Evolutionary conservation across 2,888 invertebrate species (phyloP).

Genomic region (Dryomyza anilis): DNA sequence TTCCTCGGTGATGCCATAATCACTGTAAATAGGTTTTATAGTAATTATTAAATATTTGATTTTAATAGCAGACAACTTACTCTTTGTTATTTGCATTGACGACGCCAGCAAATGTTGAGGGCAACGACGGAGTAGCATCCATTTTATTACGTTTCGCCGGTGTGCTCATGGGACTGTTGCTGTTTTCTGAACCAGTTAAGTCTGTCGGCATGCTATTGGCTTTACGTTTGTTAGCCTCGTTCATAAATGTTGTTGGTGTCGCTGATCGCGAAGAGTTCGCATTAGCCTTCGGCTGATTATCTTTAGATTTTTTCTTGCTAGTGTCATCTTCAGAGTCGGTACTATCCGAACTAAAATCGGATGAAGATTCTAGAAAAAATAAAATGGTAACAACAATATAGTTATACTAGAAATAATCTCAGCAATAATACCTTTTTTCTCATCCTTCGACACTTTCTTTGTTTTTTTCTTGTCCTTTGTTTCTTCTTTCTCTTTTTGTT

Average conservation of each 20-base stretch:
- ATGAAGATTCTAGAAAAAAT: conserved; percentile 66
- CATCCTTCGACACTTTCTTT: conserved; percentile 69
- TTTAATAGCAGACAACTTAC: conserved; percentile 40
- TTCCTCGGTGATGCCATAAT: conserved; percentile 91
- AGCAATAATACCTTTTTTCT: conserved; percentile 65
- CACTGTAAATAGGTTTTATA: conserved; percentile 64
- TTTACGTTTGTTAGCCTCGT: conserved; percentile 55
- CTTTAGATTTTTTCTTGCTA: conserved; percentile 62
- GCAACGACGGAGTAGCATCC: conserved; percentile 53
- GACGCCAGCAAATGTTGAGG: conserved; percentile 59
- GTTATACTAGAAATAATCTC: conserved; percentile 17
- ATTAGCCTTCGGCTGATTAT: conserved; percentile 46
- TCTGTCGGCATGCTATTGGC: conserved; percentile 57
- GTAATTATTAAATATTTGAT: neutral
- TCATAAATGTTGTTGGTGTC: conserved; percentile 58
- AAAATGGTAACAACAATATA: neutral
- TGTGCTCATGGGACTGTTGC: conserved; percentile 57
- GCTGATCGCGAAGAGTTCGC: conserved; percentile 57
- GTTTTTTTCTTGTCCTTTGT: conserved; percentile 68
- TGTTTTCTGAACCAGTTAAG: conserved; percentile 58
- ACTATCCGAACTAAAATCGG: conserved; percentile 74
- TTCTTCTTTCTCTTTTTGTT: conserved; percentile 65
- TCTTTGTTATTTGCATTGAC: conserved; percentile 56
- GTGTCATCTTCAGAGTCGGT: conserved; percentile 73
- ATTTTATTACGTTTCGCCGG: conserved; percentile 58